Base-by-base conservation (phyloP, 2,113 vertebrate genomes). In the Labrus mixtus region DNA sequence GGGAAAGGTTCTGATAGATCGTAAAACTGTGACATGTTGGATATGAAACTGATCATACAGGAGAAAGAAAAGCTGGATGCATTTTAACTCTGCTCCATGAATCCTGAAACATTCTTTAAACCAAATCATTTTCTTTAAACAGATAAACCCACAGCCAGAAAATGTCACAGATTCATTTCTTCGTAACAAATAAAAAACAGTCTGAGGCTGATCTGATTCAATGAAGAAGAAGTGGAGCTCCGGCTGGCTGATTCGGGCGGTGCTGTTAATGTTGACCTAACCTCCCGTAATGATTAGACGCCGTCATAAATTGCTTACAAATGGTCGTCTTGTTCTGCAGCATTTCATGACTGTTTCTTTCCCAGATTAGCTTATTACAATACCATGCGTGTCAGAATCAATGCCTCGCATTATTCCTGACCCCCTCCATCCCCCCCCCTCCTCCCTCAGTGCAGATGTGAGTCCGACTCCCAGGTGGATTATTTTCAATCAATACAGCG, bases 341-440 rank as follows among this genome's bases (percentile, higher is more conserved):
- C 46, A 1, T 64, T 65, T 82, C 78, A 68, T 10, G 60, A 75
- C 71, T 56, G 45, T 55, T 76, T 68, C 72, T 64, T 54, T 81
- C 63, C 56, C 83, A 82, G 85, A 88, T 91, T 79, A 83, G 74
- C 51, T 87, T 86, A 87, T 89, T 89, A 86, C 75, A 85, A 87
- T 74, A 75, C 45, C 82, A 71, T 67, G 73, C 75, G 43, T 87
- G 87, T 88, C 86, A 82, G 79, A 87, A 76, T 89, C 84, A 86
- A 89, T 88, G 85, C 55, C 71, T 84, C 77, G 39, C 82, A 80
- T 85, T 88, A 86, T 75, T 73, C 85, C 66, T 67, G 69, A 57
- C 66, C 20, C 7, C 5, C 17, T 8, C 55, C 41, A 41, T 11
- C 37, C 50, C 23, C 37, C 50, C 23, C 15, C 23, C 46, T 0